Evolutionary conservation across 2,888 invertebrate species (phyloP).

Genomic region (Xestia ashworthii): DNA sequence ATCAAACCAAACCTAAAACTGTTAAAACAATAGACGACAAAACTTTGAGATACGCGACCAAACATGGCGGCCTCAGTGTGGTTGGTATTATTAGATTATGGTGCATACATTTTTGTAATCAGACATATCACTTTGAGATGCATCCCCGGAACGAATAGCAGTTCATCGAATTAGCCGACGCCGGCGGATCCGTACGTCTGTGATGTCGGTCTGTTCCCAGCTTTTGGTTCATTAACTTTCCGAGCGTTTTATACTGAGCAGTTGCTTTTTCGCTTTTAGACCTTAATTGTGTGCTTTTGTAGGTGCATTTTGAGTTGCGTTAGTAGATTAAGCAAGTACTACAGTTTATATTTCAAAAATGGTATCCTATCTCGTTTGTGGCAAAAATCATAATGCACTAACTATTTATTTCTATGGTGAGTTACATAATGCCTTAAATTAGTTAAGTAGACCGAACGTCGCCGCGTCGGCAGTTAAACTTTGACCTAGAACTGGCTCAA

Average conservation of each 20-base stretch:
- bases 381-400: not conserved
- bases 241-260: constrained; percentile 11
- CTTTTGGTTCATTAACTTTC: constrained; percentile 47
- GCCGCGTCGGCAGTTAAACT: not conserved
- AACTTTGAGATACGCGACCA: constrained; percentile 52
- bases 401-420: not conserved
- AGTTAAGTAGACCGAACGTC: too few species aligned
- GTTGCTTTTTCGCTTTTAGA: constrained; percentile 22
- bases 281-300: constrained; percentile 12
- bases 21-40: constrained; percentile 27
- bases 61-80: constrained; percentile 53
- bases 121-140: constrained; percentile 72
- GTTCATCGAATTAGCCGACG: constrained; percentile 72
- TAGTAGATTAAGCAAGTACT: not conserved
- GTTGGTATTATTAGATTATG: constrained; percentile 69
- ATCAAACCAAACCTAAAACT: not conserved
- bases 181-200: constrained; percentile 50
- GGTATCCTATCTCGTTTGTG: not conserved
- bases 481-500: not conserved
- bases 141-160: constrained; percentile 62
- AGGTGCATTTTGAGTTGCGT: not conserved
- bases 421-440: not conserved
- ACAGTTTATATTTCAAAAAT: not conserved
- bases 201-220: constrained; percentile 20
- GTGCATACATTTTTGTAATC: constrained; percentile 76